Evolutionary conservation across 2,113 vertebrate species (phyloP), one percentile per base, ranked within the genome.

Genomic region (Coregonus clupeaformis): DNA sequence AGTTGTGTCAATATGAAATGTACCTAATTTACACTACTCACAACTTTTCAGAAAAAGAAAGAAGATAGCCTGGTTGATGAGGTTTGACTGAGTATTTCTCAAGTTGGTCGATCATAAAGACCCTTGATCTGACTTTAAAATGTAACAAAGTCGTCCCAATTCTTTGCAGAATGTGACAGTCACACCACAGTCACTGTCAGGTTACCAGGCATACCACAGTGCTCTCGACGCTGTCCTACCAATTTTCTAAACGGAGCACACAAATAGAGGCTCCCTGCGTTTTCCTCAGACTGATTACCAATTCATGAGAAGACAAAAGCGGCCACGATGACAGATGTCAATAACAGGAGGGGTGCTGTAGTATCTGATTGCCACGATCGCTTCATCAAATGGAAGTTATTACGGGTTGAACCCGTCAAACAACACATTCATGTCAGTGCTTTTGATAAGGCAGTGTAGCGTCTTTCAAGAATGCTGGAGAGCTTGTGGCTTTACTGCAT

Each of bases 261-360:
- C 73, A 74, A 74, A 81, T 69, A 55, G 42, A 36, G 68, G 30
- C 73, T 69, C 55, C 36, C 52, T 6, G 20, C 36, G 47, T 67
- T 60, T 20, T 47, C 32, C 47, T 4, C 67, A 2, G 65, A 77
- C 72, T 79, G 68, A 80, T 80, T 70, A 71, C 73, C 77, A 79
- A 59, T 32, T 68, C 76, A 55, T 59, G 72, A 73, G 75, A 29
- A 72, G 29, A 36, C 24, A 60, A 74, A 75, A 80, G 69, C 59
- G 16, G 78, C 81, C 57, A 68, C 62, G 24, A 42, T 70, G 77
- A 74, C 80, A 87, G 75, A 78, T 79, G 82, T 78, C 82, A 80
- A 71, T 63, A 78, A 77, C 60, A 76, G 82, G 71, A 65, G 47
- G 78, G 72, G 74, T 64, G 47, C 47, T 79, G 74, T 82, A 71